Percentiles rank a stretch among this genome's conserved stretches.
Evolutionary conservation across 2,113 vertebrate genomes (phyloP).

Genomic region (Zootoca vivipara): DNA sequence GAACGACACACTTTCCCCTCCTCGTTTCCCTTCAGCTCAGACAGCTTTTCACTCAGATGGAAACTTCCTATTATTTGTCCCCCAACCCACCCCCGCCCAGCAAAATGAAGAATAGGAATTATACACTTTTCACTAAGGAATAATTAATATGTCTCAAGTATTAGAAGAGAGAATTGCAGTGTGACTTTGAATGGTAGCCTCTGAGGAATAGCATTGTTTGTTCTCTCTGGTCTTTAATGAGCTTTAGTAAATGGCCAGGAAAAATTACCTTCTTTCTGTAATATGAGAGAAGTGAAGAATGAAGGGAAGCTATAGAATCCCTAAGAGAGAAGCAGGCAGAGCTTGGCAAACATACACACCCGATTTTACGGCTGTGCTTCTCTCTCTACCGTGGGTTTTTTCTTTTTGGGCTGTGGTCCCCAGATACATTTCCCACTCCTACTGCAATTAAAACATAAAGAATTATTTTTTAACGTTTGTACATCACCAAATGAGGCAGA

Average conservation of each 20-base stretch:
- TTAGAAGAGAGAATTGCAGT: slow-evolving; percentile 96
- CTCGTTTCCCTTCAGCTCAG: slow-evolving; percentile 92
- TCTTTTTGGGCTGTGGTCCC: slow-evolving; percentile 53
- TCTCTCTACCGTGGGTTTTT: slow-evolving; percentile 10
- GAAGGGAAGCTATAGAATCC: slow-evolving; percentile 83
- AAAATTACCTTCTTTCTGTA: slow-evolving; percentile 93
- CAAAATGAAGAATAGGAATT: slow-evolving; percentile 88
- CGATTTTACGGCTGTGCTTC: slow-evolving; percentile 8
- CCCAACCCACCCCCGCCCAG: slow-evolving; percentile 68
- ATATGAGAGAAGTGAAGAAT: slow-evolving; percentile 90
- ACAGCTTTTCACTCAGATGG: slow-evolving; percentile 88
- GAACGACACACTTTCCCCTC: slow-evolving; percentile 81
- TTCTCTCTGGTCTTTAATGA: slow-evolving; percentile 95
- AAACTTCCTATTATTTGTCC: slow-evolving; percentile 88
- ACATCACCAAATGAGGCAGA: slow-evolving; percentile 48
- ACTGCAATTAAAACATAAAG: slow-evolving; percentile 71
- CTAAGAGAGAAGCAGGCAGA: slow-evolving; percentile 71
- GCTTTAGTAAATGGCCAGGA: slow-evolving; percentile 96
- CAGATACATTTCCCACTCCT: slow-evolving; percentile 62
- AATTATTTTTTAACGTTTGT: slow-evolving; percentile 63
- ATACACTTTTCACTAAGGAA: slow-evolving; percentile 95
- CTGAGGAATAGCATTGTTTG: slow-evolving; percentile 97
- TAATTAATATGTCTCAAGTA: slow-evolving; percentile 99
- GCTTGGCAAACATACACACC: neutral
- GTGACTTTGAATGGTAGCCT: slow-evolving; percentile 95